Percentiles rank a stretch among this genome's conserved stretches.
Conservation (phyloP, 2,888 invertebrate species). For the Ctena decussata region DNA sequence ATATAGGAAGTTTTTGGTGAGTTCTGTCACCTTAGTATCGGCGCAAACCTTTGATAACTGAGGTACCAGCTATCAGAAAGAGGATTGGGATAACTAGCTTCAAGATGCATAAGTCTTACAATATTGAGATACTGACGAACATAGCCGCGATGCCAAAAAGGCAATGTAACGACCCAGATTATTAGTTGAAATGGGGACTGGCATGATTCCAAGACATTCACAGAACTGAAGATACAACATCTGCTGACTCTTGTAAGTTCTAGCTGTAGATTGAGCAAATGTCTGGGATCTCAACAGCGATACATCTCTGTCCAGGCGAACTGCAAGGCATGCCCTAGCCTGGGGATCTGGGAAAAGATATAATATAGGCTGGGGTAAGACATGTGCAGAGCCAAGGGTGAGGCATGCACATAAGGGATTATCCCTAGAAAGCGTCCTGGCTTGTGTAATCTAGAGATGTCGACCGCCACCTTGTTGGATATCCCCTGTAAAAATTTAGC, state of each 20-base stretch:
- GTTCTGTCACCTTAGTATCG: neutral
- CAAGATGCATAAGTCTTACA: neutral
- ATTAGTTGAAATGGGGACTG: neutral
- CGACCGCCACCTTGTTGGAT: neutral
- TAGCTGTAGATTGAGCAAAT: neutral
- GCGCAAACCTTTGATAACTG: neutral
- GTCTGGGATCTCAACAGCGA: neutral
- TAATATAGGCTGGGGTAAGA: neutral
- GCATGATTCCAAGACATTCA: neutral
- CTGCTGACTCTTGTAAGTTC: neutral
- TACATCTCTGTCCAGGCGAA: neutral
- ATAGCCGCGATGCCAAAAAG: neutral
- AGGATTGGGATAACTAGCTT: neutral
- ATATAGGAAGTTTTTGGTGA: neutral
- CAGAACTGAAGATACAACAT: neutral
- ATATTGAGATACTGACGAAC: neutral
- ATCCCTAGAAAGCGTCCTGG: neutral
- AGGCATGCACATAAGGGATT: neutral
- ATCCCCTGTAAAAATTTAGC: neutral
- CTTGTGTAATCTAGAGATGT: constrained; percentile 12
- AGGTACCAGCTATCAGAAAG: neutral
- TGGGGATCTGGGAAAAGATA: neutral
- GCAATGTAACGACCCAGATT: neutral
- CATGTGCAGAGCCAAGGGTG: neutral
- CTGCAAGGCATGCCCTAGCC: neutral